Evolutionary conservation across 2,888 invertebrate genomes (phyloP).

Genomic region (Cyrtodaria siliqua): DNA sequence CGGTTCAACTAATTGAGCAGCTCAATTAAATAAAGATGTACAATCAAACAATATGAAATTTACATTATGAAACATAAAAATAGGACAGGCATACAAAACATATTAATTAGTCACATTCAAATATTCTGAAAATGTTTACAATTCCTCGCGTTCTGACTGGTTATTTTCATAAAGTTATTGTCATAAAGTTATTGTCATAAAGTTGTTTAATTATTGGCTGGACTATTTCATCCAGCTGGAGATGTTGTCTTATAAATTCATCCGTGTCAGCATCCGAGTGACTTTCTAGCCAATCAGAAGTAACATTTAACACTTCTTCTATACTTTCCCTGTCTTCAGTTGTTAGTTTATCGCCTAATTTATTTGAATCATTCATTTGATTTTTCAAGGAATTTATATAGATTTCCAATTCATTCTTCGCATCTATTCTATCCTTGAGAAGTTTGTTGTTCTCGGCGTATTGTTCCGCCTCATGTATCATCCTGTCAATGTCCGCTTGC

Average conservation of each 20-base stretch:
- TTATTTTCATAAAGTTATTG: slow-evolving; percentile 95
- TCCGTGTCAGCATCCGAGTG: slow-evolving; percentile 97
- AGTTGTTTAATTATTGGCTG: slow-evolving; percentile 98
- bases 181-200: too few species aligned
- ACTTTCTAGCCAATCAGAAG: slow-evolving; percentile 99
- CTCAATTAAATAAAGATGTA: too few species aligned
- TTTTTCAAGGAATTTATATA: slow-evolving; percentile 99
- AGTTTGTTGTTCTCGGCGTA: slow-evolving; percentile 99
- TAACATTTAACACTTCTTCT: slow-evolving; percentile 97
- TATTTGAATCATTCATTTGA: slow-evolving; percentile 98
- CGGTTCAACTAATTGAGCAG: too few species aligned
- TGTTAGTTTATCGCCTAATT: slow-evolving; percentile 95
- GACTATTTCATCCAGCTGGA: slow-evolving; percentile 96
- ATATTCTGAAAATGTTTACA: too few species aligned
- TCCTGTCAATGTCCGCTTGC: slow-evolving; percentile 99
- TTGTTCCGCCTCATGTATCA: slow-evolving; percentile 99
- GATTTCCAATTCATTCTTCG: slow-evolving; percentile 96
- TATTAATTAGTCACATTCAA: too few species aligned
- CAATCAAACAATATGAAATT: too few species aligned
- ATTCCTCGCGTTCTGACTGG: slow-evolving; percentile 21
- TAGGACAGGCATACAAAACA: too few species aligned
- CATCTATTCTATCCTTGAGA: slow-evolving; percentile 93
- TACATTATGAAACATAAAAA: too few species aligned
- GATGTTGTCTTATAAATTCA: slow-evolving; percentile 97
- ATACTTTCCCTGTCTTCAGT: slow-evolving; percentile 97